Conservation (phyloP, 1,140 invertebrate species). For the Bactericera cockerelli region DNA sequence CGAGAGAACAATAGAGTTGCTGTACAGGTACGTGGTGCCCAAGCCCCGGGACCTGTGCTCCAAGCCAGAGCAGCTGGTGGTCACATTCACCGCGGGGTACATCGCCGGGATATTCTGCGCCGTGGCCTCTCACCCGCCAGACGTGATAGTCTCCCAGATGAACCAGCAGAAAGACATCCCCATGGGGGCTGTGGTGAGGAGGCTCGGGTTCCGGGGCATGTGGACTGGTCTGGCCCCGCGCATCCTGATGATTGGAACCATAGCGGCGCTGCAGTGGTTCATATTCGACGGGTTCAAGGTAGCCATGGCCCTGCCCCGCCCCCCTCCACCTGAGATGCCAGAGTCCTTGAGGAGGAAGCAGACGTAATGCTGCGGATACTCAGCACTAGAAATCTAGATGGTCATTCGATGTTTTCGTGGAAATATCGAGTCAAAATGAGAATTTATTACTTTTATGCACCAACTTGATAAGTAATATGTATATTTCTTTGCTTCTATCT, state of each 20-base stretch:
- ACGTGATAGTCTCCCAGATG: constrained; percentile 72
- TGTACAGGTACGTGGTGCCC: constrained; percentile 61
- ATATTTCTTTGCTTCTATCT: too few relatives aligned
- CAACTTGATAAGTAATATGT: too few relatives aligned
- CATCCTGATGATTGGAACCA: constrained; percentile 99
- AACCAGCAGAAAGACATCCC: constrained; percentile 61
- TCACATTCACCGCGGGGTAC: constrained; percentile 71
- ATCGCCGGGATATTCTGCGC: constrained; percentile 79
- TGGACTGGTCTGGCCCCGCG: constrained; percentile 96
- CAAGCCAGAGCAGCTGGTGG: constrained; percentile 63
- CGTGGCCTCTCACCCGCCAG: constrained; percentile 75
- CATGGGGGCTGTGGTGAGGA: constrained; percentile 45
- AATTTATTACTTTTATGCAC: too few relatives aligned
- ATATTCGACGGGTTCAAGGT: constrained; percentile 98
- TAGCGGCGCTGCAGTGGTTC: constrained; percentile 98
- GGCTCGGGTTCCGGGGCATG: constrained; percentile 56
- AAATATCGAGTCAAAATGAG: too few relatives aligned
- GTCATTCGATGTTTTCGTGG: too few relatives aligned
- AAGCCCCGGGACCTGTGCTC: constrained; percentile 60
- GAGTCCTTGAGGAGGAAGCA: constrained; percentile 82
- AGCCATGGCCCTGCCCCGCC: constrained; percentile 76
- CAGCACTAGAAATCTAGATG: too few relatives aligned
- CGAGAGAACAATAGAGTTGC: constrained; percentile 60
- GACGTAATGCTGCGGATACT: too few relatives aligned
- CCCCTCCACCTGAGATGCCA: constrained; percentile 96